Evolutionary conservation across 2,888 invertebrate species (phyloP), one percentile per base, ranked within the genome.

Genomic region (Kuschelorhynchus macadamiae): DNA sequence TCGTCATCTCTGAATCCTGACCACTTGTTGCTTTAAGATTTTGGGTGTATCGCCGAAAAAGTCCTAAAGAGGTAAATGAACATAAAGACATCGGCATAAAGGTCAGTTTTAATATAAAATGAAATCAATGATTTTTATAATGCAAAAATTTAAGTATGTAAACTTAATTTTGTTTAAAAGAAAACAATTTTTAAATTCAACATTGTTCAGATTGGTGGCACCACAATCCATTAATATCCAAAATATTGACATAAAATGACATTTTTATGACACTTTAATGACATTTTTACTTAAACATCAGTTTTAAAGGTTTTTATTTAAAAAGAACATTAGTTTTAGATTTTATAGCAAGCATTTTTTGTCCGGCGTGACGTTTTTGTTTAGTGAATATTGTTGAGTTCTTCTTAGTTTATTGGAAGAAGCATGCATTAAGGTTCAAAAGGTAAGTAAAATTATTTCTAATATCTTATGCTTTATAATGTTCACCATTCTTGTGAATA

Each of bases 131-230:
- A 36, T 7, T 3, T 36, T 11, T 36, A 36, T n/a, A 36, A 36
- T 3, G n/a, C 11, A 12, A 36, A 3, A 36, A 36, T 36, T 36
- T 36, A 36, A 36, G 11, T 12, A 9, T 3, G 11, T 8, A 36
- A 2, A 3, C 36, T 9, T 9, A 8, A 3, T 3, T 3, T 3
- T 7, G n/a, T 4, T 11, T 36, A 2, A n/a, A 8, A n/a, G 36
- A 36, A 36, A 36, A 36, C 36, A 11, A 36, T n/a, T 36, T 36
- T 36, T 36, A 36, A 36, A 36, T 36, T 36, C 36, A 36, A 11
- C 36, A 36, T 36, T 36, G 36, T 36, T 2, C 36, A n/a, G 36
- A 9, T 36, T 36, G 36, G 36, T 9, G 36, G 36, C 36, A 36
- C 36, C 36, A 36, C 36, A 36, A 36, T 36, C 36, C 11, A n/a